phyloP scores from a whole-genome alignment of 1,140 invertebrate genomes.

The Drosophila simulans region DNA sequence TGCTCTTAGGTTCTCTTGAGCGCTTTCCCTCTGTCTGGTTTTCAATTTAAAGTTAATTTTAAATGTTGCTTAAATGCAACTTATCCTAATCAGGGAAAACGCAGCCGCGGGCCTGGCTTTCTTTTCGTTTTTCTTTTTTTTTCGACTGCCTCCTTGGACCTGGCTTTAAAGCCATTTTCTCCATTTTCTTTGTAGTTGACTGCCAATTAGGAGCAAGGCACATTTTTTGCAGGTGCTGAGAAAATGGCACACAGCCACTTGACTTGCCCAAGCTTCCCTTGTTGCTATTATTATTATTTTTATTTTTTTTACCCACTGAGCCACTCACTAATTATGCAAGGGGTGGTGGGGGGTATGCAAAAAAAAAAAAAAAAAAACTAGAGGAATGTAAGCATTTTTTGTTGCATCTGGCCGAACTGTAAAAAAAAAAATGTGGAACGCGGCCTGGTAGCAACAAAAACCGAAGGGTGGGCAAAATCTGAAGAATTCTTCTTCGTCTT shows the following conservation, averaged over 20 bases:
- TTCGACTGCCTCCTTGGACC: not conserved
- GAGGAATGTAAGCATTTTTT: constrained; percentile 40
- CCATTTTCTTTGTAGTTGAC: constrained; percentile 46
- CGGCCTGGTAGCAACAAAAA: constrained; percentile 33
- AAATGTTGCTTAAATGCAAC: constrained; percentile 65
- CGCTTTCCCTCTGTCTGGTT: constrained; percentile 5
- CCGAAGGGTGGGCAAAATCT: constrained; percentile 46
- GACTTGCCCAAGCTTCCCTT: constrained; percentile 55
- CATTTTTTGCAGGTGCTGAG: constrained; percentile 53
- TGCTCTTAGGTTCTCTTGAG: not conserved
- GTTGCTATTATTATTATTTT: constrained; percentile 36
- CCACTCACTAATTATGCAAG: constrained; percentile 80
- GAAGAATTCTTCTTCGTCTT: constrained; percentile 54
- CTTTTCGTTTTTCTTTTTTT: not conserved
- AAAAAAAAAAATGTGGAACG: constrained; percentile 61
- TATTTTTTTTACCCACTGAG: constrained; percentile 57
- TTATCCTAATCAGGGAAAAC: constrained; percentile 35
- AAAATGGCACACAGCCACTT: constrained; percentile 80
- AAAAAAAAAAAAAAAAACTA: constrained; percentile 24
- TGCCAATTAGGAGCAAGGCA: constrained; percentile 67
- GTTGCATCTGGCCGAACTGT: constrained; percentile 49
- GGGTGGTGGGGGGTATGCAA: not conserved
- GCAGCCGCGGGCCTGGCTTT: constrained; percentile 19
- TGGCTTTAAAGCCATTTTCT: constrained; percentile 44
- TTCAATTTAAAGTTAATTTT: constrained; percentile 60